Evolutionary conservation across 2,888 invertebrate genomes (phyloP).

Genomic region (Aethes cnicana): DNA sequence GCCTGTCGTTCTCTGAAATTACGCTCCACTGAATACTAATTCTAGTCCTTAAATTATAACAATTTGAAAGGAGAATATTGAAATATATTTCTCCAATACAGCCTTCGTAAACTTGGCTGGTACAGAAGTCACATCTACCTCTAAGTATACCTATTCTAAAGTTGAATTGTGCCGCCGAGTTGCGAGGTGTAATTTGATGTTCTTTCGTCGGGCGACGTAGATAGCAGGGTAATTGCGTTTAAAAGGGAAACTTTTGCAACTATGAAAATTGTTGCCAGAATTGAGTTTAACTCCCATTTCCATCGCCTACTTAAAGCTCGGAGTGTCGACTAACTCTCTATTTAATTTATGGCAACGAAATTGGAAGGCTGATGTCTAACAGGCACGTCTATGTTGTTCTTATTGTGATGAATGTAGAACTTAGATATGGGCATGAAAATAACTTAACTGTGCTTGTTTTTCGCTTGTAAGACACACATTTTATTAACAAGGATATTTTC

Average conservation of each 20-base stretch:
- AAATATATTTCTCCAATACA: no score
- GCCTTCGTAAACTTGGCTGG: not conserved
- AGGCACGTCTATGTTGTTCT: not conserved
- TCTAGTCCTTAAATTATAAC: no score
- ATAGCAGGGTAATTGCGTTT: constrained; percentile 58
- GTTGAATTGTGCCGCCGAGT: constrained; percentile 52
- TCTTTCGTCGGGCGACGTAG: constrained; percentile 43
- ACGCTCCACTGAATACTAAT: no score
- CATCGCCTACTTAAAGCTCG: constrained; percentile 38
- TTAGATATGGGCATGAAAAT: no score
- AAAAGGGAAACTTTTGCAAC: constrained; percentile 63
- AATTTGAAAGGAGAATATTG: no score
- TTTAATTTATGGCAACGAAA: constrained; percentile 28
- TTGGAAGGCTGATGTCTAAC: constrained; percentile 13
- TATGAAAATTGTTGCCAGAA: constrained; percentile 69
- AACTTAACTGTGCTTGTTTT: no score
- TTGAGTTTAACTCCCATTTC: constrained; percentile 58
- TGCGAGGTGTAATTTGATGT: constrained; percentile 53
- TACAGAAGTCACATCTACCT: constrained; percentile 47
- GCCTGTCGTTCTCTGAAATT: no score
- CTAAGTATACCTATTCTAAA: constrained; percentile 54
- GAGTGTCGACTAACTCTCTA: constrained; percentile 27
- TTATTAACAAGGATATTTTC: no score
- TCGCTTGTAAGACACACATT: no score
- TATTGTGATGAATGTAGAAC: no score